These are phyloP conservation scores for Drosophila mojavensis DNA, from an alignment of 1,140 invertebrate genomes.

Conservation along the genomic window DNA sequence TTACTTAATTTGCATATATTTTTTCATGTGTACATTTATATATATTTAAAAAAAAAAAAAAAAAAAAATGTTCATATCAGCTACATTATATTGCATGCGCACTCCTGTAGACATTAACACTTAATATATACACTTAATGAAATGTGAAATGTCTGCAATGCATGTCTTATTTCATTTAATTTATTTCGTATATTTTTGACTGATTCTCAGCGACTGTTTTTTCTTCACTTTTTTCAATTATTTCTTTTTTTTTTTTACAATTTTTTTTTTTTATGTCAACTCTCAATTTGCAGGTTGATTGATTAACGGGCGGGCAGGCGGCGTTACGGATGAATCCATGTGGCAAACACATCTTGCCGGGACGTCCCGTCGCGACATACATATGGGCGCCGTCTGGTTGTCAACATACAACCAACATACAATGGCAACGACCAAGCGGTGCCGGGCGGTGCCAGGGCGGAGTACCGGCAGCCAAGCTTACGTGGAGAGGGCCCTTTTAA, in stretches of 20 bases:
- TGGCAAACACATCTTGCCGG: not conserved
- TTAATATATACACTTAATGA: not conserved
- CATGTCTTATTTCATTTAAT: slow-evolving; percentile 2
- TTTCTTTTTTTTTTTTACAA: not conserved
- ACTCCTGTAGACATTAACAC: not conserved
- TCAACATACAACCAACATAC: slow-evolving; percentile 11
- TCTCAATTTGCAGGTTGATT: slow-evolving; percentile 65
- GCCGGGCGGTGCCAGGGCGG: not conserved
- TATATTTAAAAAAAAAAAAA: too few relatives aligned
- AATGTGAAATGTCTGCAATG: not conserved
- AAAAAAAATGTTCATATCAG: too few relatives aligned
- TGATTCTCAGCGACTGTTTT: slow-evolving; percentile 13
- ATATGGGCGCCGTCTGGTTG: slow-evolving; percentile 44
- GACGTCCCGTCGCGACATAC: slow-evolving; percentile 31
- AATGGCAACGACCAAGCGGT: slow-evolving; percentile 22
- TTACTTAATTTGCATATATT: too few relatives aligned
- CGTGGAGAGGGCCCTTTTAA: slow-evolving; percentile 25
- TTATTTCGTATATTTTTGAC: not conserved
- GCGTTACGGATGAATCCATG: slow-evolving; percentile 1
- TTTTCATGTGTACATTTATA: too few relatives aligned
- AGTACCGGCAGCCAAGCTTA: too few relatives aligned
- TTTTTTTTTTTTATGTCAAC: not conserved
- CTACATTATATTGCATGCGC: not conserved
- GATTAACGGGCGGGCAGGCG: slow-evolving; percentile 39
- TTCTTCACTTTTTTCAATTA: not conserved